Conservation (phyloP, 92 coral and sea anemone species). For the Montipora capitata region DNA sequence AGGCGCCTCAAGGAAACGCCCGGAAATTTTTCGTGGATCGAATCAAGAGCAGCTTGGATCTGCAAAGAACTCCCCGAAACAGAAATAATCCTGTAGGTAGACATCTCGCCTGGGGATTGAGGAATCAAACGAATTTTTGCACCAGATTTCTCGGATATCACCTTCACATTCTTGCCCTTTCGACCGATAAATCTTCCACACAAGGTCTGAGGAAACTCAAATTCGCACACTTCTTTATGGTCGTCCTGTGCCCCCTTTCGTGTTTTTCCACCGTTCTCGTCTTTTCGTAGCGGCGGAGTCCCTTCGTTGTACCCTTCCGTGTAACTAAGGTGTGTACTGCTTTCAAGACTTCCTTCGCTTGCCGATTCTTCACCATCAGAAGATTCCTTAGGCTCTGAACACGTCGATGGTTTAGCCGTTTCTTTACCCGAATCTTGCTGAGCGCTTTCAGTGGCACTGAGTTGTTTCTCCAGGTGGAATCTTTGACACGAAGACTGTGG, state of each 20-base stretch:
- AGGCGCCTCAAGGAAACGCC: constrained; percentile 89
- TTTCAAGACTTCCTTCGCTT: constrained; percentile 90
- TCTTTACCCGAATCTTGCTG: constrained; percentile 85
- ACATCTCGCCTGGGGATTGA: constrained; percentile 92
- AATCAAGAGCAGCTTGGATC: constrained; percentile 84
- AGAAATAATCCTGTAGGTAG: constrained; percentile 95
- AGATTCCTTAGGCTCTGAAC: constrained; percentile 79
- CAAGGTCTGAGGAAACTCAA: constrained; percentile 96
- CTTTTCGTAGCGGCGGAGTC: constrained; percentile 60
- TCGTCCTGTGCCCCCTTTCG: constrained; percentile 42
- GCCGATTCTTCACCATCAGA: constrained; percentile 82
- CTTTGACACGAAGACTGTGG: not conserved
- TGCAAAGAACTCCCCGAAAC: constrained; percentile 90
- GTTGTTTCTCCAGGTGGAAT: constrained; percentile 32
- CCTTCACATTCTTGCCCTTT: constrained; percentile 95
- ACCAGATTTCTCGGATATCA: constrained; percentile 91
- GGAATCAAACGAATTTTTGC: constrained; percentile 98
- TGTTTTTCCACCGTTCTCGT: constrained; percentile 60
- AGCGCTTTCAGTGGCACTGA: constrained; percentile 46
- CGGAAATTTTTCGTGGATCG: constrained; percentile 94
- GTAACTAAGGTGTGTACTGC: constrained; percentile 76
- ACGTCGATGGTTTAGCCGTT: constrained; percentile 60
- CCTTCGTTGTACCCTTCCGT: constrained; percentile 65
- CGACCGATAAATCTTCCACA: constrained; percentile 98
- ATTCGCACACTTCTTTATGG: constrained; percentile 94